A percentile compares a stretch with the other conserved stretches of the same genome.
phyloP scores from a whole-genome alignment of 2,888 invertebrate species.

The Drosophila nr. medialis region DNA sequence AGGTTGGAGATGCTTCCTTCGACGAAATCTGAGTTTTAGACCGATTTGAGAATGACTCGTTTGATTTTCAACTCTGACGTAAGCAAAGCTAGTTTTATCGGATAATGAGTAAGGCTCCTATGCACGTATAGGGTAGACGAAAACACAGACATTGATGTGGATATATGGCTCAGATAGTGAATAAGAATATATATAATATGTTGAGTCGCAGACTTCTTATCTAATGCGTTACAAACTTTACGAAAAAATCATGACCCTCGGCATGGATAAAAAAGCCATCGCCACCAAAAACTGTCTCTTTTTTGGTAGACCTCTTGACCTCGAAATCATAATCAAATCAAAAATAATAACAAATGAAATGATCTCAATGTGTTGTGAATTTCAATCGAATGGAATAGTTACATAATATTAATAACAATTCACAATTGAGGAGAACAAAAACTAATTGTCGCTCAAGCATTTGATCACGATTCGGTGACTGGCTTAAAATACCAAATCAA shows the following conservation, averaged over 20 bases:
- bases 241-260: neutral
- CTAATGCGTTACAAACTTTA: neutral
- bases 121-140: neutral
- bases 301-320: neutral
- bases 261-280: neutral
- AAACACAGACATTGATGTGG: neutral
- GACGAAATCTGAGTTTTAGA: too few species aligned
- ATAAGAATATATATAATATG: neutral
- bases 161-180: too few species aligned
- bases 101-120: too few species aligned
- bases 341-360: neutral
- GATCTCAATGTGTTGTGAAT: neutral
- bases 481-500: neutral
- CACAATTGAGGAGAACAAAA: neutral
- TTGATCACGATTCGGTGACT: neutral
- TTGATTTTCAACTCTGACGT: too few species aligned
- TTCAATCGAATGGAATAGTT: neutral
- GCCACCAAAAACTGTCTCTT: neutral
- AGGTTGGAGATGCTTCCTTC: too few species aligned
- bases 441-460: neutral
- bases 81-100: too few species aligned
- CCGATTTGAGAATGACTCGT: too few species aligned
- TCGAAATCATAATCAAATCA: neutral
- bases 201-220: fast-evolving
- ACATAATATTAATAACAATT: neutral